Percentiles rank a stretch among this genome's conserved stretches.
These are phyloP conservation scores for Bos indicus DNA, from an alignment of 2,113 vertebrate genomes.

Conservation along the genomic window DNA sequence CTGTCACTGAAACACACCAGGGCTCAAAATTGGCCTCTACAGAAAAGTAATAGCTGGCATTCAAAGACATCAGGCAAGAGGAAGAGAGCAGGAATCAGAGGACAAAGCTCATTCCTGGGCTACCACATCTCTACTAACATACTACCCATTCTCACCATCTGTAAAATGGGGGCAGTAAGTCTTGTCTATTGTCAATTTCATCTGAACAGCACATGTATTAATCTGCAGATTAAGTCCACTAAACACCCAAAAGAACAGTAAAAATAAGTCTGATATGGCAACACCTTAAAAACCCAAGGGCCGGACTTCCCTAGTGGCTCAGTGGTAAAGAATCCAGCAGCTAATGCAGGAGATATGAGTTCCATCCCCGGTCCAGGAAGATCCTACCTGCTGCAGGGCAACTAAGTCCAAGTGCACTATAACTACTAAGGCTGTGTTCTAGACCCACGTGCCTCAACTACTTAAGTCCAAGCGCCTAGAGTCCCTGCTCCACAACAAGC, in stretches of 20 bases:
- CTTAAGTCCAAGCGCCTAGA: not conserved
- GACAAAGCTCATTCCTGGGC: constrained; percentile 2
- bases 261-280: constrained; percentile 7
- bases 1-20: not conserved
- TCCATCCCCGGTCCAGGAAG: not conserved
- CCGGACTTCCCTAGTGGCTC: not conserved
- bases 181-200: constrained; percentile 12
- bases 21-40: not conserved
- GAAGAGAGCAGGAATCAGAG: not conserved
- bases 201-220: not conserved
- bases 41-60: constrained; percentile 5
- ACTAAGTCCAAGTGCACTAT: not conserved
- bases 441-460: not conserved
- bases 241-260: not conserved
- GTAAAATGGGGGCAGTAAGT: not conserved
- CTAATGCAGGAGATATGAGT: not conserved
- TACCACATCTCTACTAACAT: not conserved
- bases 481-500: not conserved
- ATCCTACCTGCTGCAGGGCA: not conserved
- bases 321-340: not conserved
- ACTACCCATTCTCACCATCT: not conserved
- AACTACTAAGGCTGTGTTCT: not conserved
- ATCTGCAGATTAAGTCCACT: constrained; percentile 3
- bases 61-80: constrained; percentile 11
- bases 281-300: not conserved